phyloP scores from a whole-genome alignment of 2,113 vertebrate species.

The Struthidea cinerea region DNA sequence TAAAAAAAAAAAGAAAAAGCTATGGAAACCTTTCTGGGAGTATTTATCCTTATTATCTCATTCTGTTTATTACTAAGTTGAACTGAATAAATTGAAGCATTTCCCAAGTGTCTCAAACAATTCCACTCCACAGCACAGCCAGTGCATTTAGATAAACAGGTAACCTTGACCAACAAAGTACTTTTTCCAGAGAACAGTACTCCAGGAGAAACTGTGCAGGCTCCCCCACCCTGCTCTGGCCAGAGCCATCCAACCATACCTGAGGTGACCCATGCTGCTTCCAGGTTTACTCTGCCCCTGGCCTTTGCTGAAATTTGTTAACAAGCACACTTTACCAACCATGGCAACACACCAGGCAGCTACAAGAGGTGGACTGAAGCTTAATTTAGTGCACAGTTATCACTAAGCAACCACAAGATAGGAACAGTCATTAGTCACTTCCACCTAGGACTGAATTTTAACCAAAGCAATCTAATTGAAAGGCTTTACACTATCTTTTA shows the following conservation, averaged over 20 bases:
- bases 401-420: conserved; percentile 16
- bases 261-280: background rate
- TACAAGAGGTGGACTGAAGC: background rate
- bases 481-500: background rate
- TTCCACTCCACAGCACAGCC: background rate
- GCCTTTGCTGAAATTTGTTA: background rate
- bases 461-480: conserved; percentile 19
- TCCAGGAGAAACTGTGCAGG: background rate
- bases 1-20: background rate
- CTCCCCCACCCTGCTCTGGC: background rate
- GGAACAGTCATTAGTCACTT: background rate
- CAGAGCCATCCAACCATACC: background rate
- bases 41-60: background rate
- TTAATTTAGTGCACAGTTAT: background rate
- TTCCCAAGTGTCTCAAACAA: background rate
- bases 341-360: background rate
- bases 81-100: background rate
- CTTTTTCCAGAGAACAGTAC: background rate
- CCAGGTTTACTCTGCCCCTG: background rate
- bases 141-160: background rate
- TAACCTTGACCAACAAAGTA: background rate
- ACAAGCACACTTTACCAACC: background rate
- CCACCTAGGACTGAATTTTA: background rate
- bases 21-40: background rate
- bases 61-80: background rate